Conservation (phyloP, 2,113 vertebrate genomes). For the Thryonomys swinderianus region DNA sequence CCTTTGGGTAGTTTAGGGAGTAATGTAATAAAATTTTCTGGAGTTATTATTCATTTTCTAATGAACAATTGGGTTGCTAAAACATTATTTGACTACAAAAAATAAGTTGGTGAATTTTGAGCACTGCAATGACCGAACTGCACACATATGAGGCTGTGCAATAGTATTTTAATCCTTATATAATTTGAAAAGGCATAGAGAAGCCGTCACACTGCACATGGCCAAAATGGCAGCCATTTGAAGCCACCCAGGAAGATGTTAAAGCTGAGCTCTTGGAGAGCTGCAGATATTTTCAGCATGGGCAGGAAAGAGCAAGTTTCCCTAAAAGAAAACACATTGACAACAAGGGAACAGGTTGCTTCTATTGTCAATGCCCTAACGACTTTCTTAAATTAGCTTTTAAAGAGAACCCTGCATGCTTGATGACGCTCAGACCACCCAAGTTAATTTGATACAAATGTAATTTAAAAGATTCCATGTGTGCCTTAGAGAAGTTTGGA, state of each 20-base stretch:
- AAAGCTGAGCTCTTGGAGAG: constrained; percentile 71
- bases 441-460: constrained; percentile 84
- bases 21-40: not conserved
- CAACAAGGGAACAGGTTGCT: constrained; percentile 79
- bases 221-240: constrained; percentile 61
- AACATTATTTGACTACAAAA: constrained; percentile 45
- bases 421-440: constrained; percentile 83
- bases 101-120: constrained; percentile 36
- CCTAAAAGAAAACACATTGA: constrained; percentile 83
- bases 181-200: constrained; percentile 26
- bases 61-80: not conserved
- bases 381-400: constrained; percentile 74
- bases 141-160: not conserved
- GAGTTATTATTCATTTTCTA: constrained; percentile 45
- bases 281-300: constrained; percentile 70
- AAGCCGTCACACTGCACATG: constrained; percentile 51
- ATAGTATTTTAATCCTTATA: constrained; percentile 42
- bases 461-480: constrained; percentile 84
- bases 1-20: constrained; percentile 53
- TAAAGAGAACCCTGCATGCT: constrained; percentile 75
- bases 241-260: constrained; percentile 82
- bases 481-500: constrained; percentile 64
- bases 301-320: constrained; percentile 75
- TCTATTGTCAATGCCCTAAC: constrained; percentile 63
- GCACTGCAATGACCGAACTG: not conserved